Evolutionary conservation across 2,797 vertebrate species (phyloP).

Genomic region (Xenentodon cancila): DNA sequence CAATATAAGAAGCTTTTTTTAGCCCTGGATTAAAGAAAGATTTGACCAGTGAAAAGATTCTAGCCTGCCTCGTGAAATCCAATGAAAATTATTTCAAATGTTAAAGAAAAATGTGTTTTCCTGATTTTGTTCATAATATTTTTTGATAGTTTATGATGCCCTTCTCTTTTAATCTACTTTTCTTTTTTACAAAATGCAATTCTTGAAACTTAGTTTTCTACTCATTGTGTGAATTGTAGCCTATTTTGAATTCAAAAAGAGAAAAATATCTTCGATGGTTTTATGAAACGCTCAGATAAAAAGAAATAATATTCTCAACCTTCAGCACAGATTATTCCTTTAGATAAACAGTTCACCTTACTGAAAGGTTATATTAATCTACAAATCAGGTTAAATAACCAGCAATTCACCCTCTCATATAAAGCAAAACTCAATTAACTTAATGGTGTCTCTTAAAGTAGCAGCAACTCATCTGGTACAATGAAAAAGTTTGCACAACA

Average conservation of each 20-base stretch:
- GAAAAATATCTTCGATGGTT: slow-evolving; percentile 10
- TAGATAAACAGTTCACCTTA: slow-evolving; percentile 13
- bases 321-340: slow-evolving; percentile 11
- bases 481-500: slow-evolving; percentile 81
- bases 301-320: slow-evolving; percentile 14
- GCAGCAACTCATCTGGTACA: slow-evolving; percentile 80
- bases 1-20: no score
- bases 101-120: no score
- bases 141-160: neutral
- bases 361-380: slow-evolving; percentile 23
- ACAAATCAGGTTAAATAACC: slow-evolving; percentile 15
- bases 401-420: slow-evolving; percentile 31
- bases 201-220: no score
- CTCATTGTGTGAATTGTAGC: neutral
- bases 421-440: slow-evolving; percentile 77
- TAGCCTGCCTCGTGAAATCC: no score
- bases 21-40: no score
- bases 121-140: no score
- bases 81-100: no score
- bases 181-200: neutral
- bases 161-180: neutral
- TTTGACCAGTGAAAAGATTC: no score
- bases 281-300: slow-evolving; percentile 10
- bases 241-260: neutral
- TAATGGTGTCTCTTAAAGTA: slow-evolving; percentile 75